Evolutionary conservation across 2,888 invertebrate genomes (phyloP), one percentile per base, ranked within the genome.

Genomic region (Thysanoteuthis rhombus): DNA sequence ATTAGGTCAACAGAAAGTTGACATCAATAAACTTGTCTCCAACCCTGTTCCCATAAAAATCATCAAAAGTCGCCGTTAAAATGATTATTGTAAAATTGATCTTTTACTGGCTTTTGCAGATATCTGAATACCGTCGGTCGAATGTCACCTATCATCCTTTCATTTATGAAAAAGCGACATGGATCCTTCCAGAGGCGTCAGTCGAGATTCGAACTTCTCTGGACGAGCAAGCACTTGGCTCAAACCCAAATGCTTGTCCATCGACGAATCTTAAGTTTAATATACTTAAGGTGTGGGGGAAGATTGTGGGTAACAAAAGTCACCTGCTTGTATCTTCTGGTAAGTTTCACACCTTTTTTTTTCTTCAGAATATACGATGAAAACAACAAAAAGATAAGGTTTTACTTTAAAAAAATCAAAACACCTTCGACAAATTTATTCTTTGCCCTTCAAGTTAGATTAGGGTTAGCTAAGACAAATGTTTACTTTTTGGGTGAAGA

Each of bases 61-160:
- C n/a, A 42, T 42, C 10, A 8, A 16, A 42, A 42, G 8, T 2
- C 42, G 16, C 42, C 16, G 8, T 42, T 42, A 12, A 42, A 42
- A 42, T 42, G 42, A n/a, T n/a, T n/a, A n/a, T n/a, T n/a, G n/a
- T n/a, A n/a, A n/a, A n/a, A n/a, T n/a, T 91, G 12, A 40, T 32
- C 38, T 28, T 93, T 91, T 89, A 58, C 38, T 38, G 6, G 16
- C 42, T 22, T 40, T 93, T 45, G 22, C 94, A 96, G 96, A 94
- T 94, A 25, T 94, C 95, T 32, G 93, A 89, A 45, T 95, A 95
- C 93, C 94, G 94, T n/a, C 94, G 95, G 39, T 95, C 95, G 28
- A 96, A 96, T 94, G 94, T 96, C 52, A 96, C 96, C 0, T 95
- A 95, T 94, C 95, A 95, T 42, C 94, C 95, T 19, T 95, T 94